Base-by-base conservation (phyloP, 1,140 invertebrate genomes). In the Eumaeus atala region DNA sequence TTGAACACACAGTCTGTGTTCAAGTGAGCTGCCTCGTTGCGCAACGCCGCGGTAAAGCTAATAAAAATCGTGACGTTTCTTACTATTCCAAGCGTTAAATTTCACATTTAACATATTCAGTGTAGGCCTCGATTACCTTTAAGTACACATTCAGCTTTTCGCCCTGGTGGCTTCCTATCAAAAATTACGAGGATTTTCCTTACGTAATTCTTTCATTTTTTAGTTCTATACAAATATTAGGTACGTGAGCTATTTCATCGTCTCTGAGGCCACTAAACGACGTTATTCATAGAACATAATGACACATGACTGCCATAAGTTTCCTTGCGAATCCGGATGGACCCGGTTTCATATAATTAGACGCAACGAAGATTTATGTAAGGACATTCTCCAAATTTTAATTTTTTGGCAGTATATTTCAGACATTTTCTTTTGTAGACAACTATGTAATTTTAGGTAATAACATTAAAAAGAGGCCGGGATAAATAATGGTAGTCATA, bases 301-400 rank as follows among this genome's bases (percentile, higher is more conserved):
- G 74, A 80, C 67, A 68, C 64, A 80, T 76, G 64, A 61, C 74
- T 61, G 68, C 65, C 70, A 74, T 77, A 76, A 79, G 71, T 75
- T 70, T 63, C 54, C 66, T 64, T 56, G 72, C 69, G 70, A 69
- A 64, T 59, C 56, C 56, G 62, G 59, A 67, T 62, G 65, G 65
- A 64, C 66, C 68, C 66, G 67, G 61, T 71, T 76, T 67, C 62
- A 56, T 67, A 69, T 80, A 80, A 80, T 80, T 80, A 80, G 74
- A 77, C 68, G 63, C 60, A 37, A 61, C 42, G 58, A 70, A 74
- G 71, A 77, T 77, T 80, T 80, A 80, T 80, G 70, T 65, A 51
- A 64, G 56, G 66, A 67, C 69, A 73, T 74, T 72, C 69, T 68
- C 67, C 55, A 69, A 77, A 80, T 77, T 78, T 68, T 70, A 71